A percentile compares a stretch with the other conserved stretches of the same genome.
Evolutionary conservation across 2,113 vertebrate genomes (phyloP).

Genomic region (Brienomyrus longianalis): DNA sequence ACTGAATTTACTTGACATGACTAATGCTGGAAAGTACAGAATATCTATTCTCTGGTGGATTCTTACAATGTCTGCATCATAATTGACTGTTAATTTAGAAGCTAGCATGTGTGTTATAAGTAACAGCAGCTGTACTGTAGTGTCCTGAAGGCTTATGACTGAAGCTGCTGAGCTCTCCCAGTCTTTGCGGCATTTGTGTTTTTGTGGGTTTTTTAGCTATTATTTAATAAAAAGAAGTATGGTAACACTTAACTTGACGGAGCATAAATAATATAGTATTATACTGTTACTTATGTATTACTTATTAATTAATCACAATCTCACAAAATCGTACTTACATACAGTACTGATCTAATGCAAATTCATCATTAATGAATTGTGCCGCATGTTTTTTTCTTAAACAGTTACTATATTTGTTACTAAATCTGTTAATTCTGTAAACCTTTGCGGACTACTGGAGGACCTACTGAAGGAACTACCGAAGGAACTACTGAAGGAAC

Average conservation of each 20-base stretch:
- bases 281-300: background rate
- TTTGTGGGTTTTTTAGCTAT: background rate
- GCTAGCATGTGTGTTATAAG: background rate
- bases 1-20: slow-evolving; percentile 12
- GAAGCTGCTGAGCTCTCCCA: background rate
- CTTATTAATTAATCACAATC: too few relatives aligned
- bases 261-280: background rate
- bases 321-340: background rate
- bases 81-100: background rate
- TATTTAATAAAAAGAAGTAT: background rate
- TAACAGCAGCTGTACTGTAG: background rate
- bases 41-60: background rate
- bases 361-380: background rate
- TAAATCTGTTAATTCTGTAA: background rate
- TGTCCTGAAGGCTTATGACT: background rate
- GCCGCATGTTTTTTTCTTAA: background rate
- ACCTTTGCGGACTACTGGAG: background rate
- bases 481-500: background rate
- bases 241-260: background rate
- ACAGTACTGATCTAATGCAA: background rate
- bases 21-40: background rate
- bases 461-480: too few relatives aligned
- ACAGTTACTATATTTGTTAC: background rate
- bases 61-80: background rate
- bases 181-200: background rate